Percentiles rank a stretch among this genome's conserved stretches.
phyloP scores from a whole-genome alignment of 1,140 invertebrate species.

The Drosophila parvula region DNA sequence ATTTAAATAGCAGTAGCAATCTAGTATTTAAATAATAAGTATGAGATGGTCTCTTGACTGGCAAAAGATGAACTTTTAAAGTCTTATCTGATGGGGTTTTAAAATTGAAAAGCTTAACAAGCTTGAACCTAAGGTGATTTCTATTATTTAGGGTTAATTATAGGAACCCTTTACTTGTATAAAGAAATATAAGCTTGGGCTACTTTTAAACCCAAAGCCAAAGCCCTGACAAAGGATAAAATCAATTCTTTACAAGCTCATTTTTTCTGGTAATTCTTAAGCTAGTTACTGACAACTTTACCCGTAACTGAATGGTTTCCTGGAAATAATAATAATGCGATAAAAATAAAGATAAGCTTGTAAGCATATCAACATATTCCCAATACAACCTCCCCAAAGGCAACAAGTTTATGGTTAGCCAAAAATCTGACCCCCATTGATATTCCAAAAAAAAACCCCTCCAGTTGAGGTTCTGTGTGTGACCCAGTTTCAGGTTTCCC shows the following conservation, averaged over 20 bases:
- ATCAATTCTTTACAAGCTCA: background rate
- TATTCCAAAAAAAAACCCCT: slow-evolving; percentile 15
- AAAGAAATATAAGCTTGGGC: background rate
- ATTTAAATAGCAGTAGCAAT: slow-evolving; percentile 22
- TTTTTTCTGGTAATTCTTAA: background rate
- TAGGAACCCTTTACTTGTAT: too few species aligned
- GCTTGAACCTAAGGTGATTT: background rate
- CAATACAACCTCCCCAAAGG: background rate
- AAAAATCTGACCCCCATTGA: background rate
- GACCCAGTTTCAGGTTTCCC: slow-evolving; percentile 41
- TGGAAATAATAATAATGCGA: background rate
- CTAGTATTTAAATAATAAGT: slow-evolving; percentile 19
- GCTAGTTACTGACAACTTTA: background rate
- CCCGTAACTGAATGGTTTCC: too few species aligned
- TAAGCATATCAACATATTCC: background rate
- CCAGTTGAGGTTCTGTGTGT: slow-evolving; percentile 28
- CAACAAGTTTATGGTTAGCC: slow-evolving; percentile 3
- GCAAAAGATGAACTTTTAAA: slow-evolving; percentile 35
- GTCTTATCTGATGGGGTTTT: slow-evolving; percentile 5
- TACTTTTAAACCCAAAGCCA: background rate
- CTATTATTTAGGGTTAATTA: too few species aligned
- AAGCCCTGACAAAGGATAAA: background rate
- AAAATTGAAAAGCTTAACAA: background rate
- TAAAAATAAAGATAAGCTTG: too few species aligned
- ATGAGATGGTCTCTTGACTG: slow-evolving; percentile 7